Base-by-base conservation (phyloP, 2,113 vertebrate genomes). In the Atherinomorus stipes region DNA sequence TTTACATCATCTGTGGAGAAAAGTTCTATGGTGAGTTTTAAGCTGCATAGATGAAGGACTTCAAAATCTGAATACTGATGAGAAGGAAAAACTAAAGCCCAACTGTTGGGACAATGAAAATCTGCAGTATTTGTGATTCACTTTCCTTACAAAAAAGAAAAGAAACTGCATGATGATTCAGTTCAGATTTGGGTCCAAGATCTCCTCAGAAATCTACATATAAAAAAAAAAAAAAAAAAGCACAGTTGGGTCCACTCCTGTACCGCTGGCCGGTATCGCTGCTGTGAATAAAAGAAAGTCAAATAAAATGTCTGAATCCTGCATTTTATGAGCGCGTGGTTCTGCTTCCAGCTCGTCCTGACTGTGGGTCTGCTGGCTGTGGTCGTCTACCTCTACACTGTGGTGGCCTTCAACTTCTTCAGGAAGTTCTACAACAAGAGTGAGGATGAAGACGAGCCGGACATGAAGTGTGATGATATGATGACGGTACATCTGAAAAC, bases 391-490 rank as follows among this genome's bases (percentile, higher is more conserved):
- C 96, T 99, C 54, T 99, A 99, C 88, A 99, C 97, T 0, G 98
- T 99, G 73, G 98, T 99, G 87, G 97, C 98, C 1, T 99, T 99
- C 91, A 99, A 99, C 93, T 99, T 99, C 93, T 99, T 99, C 92
- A 96, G 98, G 61, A 99, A 98, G 89, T 99, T 99, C 94, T 99
- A 99, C 94, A 99, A 99, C 82, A 98, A 98, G 88, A 98, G 98
- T 0, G 97, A 98, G 81, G 97, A 98, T 9, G 97, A 98, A 21
- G 97, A 98, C 1, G 96, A 95, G 74, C 97, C 98, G 0, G 98
- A 99, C 83, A 99, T 99, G 98, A 99, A 99, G 81, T 99, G 98
- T 62, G 96, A 99, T 0, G 98, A 99, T 74, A 99, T 99, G 98
- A 98, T 99, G 98, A 99, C 97, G 34, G 98, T 99, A 76, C 1